These are phyloP conservation scores for Elephantulus edwardii DNA, from an alignment of 2,113 vertebrate genomes.

Conservation along the genomic window DNA sequence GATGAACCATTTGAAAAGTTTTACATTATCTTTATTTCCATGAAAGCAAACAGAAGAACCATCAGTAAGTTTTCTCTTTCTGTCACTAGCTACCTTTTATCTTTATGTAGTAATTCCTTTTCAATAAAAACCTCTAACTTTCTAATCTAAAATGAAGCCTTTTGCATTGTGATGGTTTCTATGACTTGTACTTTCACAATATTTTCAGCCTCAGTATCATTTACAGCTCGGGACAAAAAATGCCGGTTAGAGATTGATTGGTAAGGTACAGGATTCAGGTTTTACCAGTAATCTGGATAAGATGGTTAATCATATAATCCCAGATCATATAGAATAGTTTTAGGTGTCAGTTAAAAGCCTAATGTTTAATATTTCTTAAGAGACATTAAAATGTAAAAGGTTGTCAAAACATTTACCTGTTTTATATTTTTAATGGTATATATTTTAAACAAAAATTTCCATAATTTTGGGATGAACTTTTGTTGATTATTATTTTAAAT, in stretches of 20 bases:
- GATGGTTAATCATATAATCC: conserved; percentile 29
- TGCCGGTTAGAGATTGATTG: conserved; percentile 24
- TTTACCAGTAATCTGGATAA: not conserved
- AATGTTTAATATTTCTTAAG: conserved; percentile 43
- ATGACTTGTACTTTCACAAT: conserved; percentile 14
- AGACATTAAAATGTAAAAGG: conserved; percentile 11
- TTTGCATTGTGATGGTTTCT: conserved; percentile 12
- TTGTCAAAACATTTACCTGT: conserved; percentile 15
- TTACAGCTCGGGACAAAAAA: conserved; percentile 27
- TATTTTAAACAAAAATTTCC: not conserved
- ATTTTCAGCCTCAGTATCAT: not conserved
- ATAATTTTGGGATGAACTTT: conserved; percentile 18
- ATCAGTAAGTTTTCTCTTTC: conserved; percentile 29
- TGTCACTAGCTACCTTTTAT: not conserved
- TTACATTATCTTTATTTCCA: conserved; percentile 32
- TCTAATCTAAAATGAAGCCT: conserved; percentile 49
- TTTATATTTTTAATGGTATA: conserved; percentile 35
- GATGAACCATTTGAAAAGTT: conserved; percentile 40
- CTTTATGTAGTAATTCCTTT: conserved; percentile 28
- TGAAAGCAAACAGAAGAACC: conserved; percentile 39
- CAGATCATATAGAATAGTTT: not conserved
- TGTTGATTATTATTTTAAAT: conserved; percentile 30
- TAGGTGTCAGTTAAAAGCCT: conserved; percentile 30
- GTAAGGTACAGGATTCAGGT: not conserved
- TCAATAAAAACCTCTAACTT: conserved; percentile 32